phyloP scores from a whole-genome alignment of 2,888 invertebrate species.

The Epistrophe grossulariae region DNA sequence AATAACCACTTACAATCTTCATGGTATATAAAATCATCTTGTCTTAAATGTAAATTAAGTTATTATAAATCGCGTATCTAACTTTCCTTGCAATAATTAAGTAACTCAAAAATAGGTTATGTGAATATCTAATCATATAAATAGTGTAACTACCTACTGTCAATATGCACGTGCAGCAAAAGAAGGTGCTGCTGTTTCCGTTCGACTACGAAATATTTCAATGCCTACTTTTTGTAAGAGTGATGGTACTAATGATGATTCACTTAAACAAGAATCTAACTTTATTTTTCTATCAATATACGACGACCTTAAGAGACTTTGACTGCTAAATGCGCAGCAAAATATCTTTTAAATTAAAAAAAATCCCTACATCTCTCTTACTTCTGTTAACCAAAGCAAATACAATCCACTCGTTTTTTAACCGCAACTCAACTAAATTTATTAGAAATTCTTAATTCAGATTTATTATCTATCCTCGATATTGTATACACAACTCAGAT shows the following conservation, averaged over 20 bases:
- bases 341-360: background rate
- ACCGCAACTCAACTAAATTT: constrained; percentile 32
- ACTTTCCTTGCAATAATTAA: no score
- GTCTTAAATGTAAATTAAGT: no score
- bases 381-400: background rate
- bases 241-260: constrained; percentile 1
- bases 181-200: constrained; percentile 12
- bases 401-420: constrained; percentile 3
- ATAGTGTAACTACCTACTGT: background rate
- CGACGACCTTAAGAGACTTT: background rate
- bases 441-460: constrained; percentile 59
- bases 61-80: no score
- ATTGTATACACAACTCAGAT: constrained; percentile 34
- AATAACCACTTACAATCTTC: no score
- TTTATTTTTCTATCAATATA: background rate
- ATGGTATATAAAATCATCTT: no score
- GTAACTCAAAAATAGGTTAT: no score
- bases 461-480: constrained; percentile 55
- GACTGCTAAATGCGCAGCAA: constrained; percentile 14
- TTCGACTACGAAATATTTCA: background rate
- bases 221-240: constrained; percentile 7
- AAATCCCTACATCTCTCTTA: background rate
- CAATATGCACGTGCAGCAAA: background rate
- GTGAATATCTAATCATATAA: no score
- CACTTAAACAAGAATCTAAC: background rate